Evolutionary conservation across 2,113 vertebrate genomes (phyloP).

Genomic region (Saiga tatarica): DNA sequence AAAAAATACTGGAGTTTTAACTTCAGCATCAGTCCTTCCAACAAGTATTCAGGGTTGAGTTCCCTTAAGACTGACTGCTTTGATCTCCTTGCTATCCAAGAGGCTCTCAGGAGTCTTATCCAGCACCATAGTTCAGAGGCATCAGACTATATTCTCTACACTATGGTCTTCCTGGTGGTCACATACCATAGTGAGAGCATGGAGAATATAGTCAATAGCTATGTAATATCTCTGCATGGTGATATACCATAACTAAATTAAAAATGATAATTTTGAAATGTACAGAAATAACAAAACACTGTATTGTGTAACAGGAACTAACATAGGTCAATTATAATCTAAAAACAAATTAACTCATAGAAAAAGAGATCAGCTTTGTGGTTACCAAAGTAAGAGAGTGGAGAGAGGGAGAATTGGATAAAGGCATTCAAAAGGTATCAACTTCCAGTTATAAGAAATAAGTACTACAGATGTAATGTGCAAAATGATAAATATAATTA

Average conservation of each 20-base stretch:
- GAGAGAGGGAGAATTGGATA: neutral
- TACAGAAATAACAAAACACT: neutral
- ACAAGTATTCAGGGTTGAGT: too few relatives aligned
- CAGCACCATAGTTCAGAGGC: too few relatives aligned
- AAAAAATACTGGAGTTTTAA: too few relatives aligned
- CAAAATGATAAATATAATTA: too few relatives aligned
- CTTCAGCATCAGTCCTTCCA: too few relatives aligned
- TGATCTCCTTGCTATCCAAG: too few relatives aligned
- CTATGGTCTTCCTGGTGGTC: too few relatives aligned
- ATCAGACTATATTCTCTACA: too few relatives aligned
- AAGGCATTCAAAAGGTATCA: neutral
- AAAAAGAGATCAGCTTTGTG: neutral
- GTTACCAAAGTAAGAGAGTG: neutral
- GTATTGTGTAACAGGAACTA: neutral
- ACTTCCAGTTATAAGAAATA: too few relatives aligned
- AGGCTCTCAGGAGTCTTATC: too few relatives aligned
- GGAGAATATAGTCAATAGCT: neutral
- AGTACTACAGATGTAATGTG: too few relatives aligned
- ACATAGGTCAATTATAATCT: neutral
- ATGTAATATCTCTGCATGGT: neutral
- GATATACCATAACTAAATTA: neutral
- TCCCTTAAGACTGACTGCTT: too few relatives aligned
- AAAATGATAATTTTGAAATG: neutral
- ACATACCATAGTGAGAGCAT: neutral
- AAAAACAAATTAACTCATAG: neutral